Evolutionary conservation across 2,797 vertebrate genomes (phyloP), one percentile per base, ranked within the genome.

Genomic region (Melanogrammus aeglefinus): DNA sequence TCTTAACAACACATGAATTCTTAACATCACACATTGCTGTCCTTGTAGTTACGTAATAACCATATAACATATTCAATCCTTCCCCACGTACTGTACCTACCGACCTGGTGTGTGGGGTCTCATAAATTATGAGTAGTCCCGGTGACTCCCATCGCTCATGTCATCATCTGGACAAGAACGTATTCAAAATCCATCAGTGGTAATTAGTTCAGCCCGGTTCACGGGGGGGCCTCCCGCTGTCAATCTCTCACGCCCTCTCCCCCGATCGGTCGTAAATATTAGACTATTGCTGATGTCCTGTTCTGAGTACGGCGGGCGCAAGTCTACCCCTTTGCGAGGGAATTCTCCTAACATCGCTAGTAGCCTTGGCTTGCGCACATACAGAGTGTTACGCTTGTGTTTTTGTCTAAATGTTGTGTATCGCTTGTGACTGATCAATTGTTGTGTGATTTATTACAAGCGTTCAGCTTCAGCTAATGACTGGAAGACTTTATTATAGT

Each of bases 251-350:
- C 33, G 81, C 75, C 31, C 47, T 14, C 75, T 41, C 76, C 73
- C 63, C 63, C 75, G 77, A 77, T 66, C 73, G 77, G 78, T 80
- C 81, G 83, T 87, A 84, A 87, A 88, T 90, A 86, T 90, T 88
- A 86, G 78, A 84, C 86, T 74, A 79, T 82, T 84, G 73, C 72
- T 75, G 71, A 86, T 47, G 66, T 85, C 76, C 74, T 72, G 57
- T 57, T 82, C 84, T 86, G 86, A 92, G 85, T 79, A 88, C 82
- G 76, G 79, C 80, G 66, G 82, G 75, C 73, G 12, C 57, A 72
- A 8, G 6, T 8, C 57, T 24, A 9, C 57, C 57, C 57, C 51
- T 24, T 21, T 7, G 57, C 57, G 4, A 63, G 57, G 21, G 21
- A 63, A 24, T 24, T 63, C 57, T n/a, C 57, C n/a, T n/a, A 63